Evolutionary conservation across 92 coral and sea anemone genomes (phyloP).

Genomic region (Porites divaricata): DNA sequence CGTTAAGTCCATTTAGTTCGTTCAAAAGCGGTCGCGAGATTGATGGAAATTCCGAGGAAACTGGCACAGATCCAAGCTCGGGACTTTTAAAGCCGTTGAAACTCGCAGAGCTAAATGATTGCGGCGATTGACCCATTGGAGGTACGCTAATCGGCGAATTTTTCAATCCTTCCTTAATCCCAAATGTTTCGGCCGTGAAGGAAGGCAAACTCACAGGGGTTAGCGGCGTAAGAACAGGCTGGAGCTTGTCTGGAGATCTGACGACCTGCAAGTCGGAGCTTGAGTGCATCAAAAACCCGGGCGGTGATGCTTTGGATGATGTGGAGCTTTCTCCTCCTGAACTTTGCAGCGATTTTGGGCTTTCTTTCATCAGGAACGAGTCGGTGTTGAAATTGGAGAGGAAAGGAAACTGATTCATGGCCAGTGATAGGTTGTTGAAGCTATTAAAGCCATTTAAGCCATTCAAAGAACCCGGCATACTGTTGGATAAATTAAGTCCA

Average conservation of each 20-base stretch:
- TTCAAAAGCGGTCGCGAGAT: slow-evolving; percentile 90
- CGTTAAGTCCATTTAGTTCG: slow-evolving; percentile 83
- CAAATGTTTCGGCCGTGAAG: slow-evolving; percentile 86
- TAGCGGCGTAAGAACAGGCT: slow-evolving; percentile 94
- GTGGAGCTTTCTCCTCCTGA: slow-evolving; percentile 64
- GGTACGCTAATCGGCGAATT: slow-evolving; percentile 74
- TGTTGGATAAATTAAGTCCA: slow-evolving; percentile 61
- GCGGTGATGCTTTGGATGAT: slow-evolving; percentile 72
- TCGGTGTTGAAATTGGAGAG: slow-evolving; percentile 92
- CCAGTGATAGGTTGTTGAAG: slow-evolving; percentile 82
- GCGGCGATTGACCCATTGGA: slow-evolving; percentile 63
- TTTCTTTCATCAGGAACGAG: slow-evolving; percentile 89
- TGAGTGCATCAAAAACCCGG: slow-evolving; percentile 72
- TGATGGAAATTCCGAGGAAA: slow-evolving; percentile 87
- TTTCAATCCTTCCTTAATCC: slow-evolving; percentile 85
- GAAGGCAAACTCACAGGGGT: slow-evolving; percentile 93
- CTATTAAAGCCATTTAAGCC: slow-evolving; percentile 90
- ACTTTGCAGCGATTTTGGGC: slow-evolving; percentile 73
- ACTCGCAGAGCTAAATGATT: slow-evolving; percentile 75
- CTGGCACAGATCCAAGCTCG: slow-evolving; percentile 92
- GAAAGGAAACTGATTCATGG: slow-evolving; percentile 95
- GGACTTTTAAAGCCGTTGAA: slow-evolving; percentile 99
- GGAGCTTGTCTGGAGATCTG: slow-evolving; percentile 88
- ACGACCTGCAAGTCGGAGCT: slow-evolving; percentile 64
- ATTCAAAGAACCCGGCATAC: slow-evolving; percentile 69